Conservation (phyloP, 1,140 invertebrate genomes). For the Berghia stephanieae region DNA sequence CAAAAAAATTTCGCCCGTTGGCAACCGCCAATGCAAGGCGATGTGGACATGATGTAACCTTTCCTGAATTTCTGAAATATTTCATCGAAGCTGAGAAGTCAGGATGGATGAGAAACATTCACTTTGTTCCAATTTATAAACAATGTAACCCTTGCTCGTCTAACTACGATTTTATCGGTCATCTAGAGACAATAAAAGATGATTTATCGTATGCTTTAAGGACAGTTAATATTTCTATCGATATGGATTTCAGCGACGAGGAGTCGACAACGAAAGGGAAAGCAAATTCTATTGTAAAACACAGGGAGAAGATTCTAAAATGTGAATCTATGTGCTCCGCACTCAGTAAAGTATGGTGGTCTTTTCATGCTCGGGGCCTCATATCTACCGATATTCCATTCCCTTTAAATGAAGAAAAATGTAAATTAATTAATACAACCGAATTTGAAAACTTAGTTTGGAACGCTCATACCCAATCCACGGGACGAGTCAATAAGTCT, state of each 20-base stretch:
- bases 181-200: conserved; percentile 53
- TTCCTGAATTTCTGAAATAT: conserved; percentile 54
- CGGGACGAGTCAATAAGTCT: background rate
- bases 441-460: background rate
- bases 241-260: conserved; percentile 21
- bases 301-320: conserved; percentile 41
- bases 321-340: conserved; percentile 50
- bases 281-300: conserved; percentile 44
- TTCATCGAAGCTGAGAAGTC: conserved; percentile 44
- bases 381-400: conserved; percentile 44
- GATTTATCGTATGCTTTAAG: conserved; percentile 48
- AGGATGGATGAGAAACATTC: conserved; percentile 41
- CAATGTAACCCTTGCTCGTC: conserved; percentile 53
- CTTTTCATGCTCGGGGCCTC: conserved; percentile 53
- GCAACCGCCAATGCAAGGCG: conserved; percentile 36
- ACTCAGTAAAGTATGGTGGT: conserved; percentile 44
- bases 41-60: conserved; percentile 57
- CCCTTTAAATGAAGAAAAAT: conserved; percentile 31
- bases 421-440: background rate
- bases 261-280: conserved; percentile 32
- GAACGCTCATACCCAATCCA: background rate
- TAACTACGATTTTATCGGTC: conserved; percentile 52
- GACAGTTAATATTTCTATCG: conserved; percentile 41
- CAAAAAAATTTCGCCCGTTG: conserved; percentile 39
- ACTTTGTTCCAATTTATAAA: conserved; percentile 55